Percentiles rank a stretch among this genome's conserved stretches.
These are phyloP conservation scores for Chlamydotis undulata DNA, from an alignment of 2,113 vertebrate species.

Conservation along the genomic window DNA sequence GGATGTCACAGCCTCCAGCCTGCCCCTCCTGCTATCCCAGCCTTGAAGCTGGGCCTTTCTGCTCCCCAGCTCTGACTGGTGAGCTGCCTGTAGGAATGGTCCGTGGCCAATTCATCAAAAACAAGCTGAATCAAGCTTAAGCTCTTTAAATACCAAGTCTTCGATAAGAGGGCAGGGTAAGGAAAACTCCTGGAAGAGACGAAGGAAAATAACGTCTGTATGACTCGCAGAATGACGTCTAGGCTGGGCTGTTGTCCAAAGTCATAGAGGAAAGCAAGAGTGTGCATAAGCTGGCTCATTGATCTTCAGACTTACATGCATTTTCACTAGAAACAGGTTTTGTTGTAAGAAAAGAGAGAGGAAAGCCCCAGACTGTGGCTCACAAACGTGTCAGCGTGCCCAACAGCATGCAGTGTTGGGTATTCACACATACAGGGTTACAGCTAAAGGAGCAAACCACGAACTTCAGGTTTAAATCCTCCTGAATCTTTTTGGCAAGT, in stretches of 20 bases:
- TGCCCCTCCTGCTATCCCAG: neutral
- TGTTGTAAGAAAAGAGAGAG: neutral
- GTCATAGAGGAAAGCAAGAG: neutral
- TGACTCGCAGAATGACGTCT: neutral
- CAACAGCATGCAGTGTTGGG: neutral
- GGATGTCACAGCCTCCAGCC: neutral
- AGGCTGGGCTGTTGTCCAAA: neutral
- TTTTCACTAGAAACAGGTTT: neutral
- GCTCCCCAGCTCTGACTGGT: neutral
- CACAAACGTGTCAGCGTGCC: neutral
- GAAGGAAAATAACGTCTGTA: neutral
- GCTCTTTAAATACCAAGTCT: slow-evolving; percentile 1
- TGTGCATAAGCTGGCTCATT: neutral
- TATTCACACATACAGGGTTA: rapidly evolving
- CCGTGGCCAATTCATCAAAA: neutral
- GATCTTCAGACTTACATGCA: neutral
- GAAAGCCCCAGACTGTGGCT: neutral
- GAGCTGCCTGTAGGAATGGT: neutral
- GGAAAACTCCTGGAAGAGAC: slow-evolving; percentile 20
- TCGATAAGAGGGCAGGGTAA: slow-evolving; percentile 16
- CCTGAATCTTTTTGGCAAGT: neutral
- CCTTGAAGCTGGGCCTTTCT: neutral
- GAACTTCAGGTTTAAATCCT: neutral
- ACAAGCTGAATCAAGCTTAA: neutral
- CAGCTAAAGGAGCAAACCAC: rapidly evolving